Base-by-base conservation (phyloP, 2,797 vertebrate species). In the Apogon hyalosoma region DNA sequence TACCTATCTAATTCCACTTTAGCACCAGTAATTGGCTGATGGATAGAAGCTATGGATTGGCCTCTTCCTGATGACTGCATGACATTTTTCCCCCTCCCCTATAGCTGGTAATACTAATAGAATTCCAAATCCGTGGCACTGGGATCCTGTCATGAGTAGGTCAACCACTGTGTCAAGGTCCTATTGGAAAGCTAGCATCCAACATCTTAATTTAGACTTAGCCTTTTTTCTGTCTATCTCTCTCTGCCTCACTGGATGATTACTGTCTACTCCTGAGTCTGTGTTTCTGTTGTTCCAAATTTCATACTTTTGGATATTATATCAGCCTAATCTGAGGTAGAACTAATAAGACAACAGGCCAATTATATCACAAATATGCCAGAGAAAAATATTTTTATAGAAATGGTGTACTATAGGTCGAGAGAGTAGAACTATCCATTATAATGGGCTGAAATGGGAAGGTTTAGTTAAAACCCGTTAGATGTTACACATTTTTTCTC, bases 1-100 rank as follows among this genome's bases (percentile, higher is more conserved):
- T 98, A 98, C 94, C 95, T 95, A 97, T 98, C 97, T 99, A 98
- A 98, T 98, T 98, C 96, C 95, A 97, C 96, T 97, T 97, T 98
- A 98, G 97, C 97, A 96, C 96, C 96, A 96, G 96, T 98, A 99
- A 99, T 99, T 98, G 98, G 96, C 96, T 97, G 97, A 98, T 98
- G 96, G 97, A 97, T 97, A 97, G 95, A 96, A 96, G 97, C 96
- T 98, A 98, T 98, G 96, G 97, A 99, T 99, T 98, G 97, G 95
- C 96, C 96, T 86, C 90, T 97, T 98, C 97, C 95, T 96, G 96
- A 98, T 98, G 98, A 98, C 97, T 98, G 95, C 95, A 97, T 97
- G 97, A 96, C 96, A 98, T 97, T 90, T 95, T 93, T 66, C 76
- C 88, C 84, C 86, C 88, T 87, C 83, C 90, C 94, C 93, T 95